Conservation (phyloP, 1,140 invertebrate species). For the Caenorhabditis briggsae region DNA sequence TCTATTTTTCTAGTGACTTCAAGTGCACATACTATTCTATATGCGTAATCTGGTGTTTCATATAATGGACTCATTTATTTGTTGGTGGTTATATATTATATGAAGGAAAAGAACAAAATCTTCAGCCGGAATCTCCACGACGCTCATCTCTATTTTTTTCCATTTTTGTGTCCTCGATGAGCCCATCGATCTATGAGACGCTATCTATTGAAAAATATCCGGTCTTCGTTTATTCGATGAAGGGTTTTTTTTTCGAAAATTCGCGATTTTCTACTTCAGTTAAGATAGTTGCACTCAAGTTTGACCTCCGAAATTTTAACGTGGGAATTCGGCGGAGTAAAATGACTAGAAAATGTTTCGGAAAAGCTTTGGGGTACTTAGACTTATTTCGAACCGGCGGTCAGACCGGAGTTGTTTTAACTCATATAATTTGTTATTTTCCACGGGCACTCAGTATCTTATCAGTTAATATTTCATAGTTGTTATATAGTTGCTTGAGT, state of each 20-base stretch:
- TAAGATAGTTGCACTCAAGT: background rate
- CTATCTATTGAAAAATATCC: constrained; percentile 25
- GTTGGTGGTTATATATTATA: constrained; percentile 1
- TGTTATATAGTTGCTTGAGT: no score
- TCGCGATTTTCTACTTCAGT: background rate
- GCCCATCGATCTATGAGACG: constrained; percentile 11
- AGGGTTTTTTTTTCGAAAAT: background rate
- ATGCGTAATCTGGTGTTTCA: constrained; percentile 33
- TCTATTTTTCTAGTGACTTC: no score
- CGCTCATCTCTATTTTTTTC: background rate
- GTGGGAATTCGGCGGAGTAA: background rate
- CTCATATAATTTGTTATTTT: no score
- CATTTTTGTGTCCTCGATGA: background rate
- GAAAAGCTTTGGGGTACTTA: constrained; percentile 21
- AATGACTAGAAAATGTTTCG: background rate
- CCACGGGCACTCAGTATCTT: no score
- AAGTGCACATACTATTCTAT: constrained; percentile 12
- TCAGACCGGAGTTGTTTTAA: background rate
- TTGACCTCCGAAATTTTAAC: background rate
- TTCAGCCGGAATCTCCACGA: constrained; percentile 1
- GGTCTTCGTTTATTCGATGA: background rate
- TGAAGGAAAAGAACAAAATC: background rate
- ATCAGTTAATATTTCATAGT: no score
- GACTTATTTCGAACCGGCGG: background rate
- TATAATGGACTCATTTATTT: constrained; percentile 34